Percentiles rank a stretch among this genome's conserved stretches.
Evolutionary conservation across 2,888 invertebrate genomes (phyloP).

Genomic region (Melieria picta): DNA sequence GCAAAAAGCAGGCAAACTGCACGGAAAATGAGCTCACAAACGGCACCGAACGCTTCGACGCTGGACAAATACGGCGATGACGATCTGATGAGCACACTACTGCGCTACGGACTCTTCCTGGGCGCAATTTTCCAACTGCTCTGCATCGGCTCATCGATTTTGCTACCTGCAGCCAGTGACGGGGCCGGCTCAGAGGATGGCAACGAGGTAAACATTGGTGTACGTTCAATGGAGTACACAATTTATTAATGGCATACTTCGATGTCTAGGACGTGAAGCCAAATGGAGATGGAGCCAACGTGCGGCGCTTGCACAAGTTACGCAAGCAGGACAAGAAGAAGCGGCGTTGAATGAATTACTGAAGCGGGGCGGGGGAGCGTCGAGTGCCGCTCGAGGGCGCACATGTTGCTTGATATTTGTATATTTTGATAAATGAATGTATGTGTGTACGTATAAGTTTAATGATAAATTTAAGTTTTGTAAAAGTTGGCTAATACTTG

Average conservation of each 20-base stretch:
- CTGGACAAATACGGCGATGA: slow-evolving; percentile 66
- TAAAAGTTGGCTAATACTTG: no score
- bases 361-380: no score
- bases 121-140: slow-evolving; percentile 89
- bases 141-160: slow-evolving; percentile 84
- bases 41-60: slow-evolving; percentile 40
- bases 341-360: slow-evolving; percentile 51
- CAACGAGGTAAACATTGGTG: slow-evolving; percentile 41
- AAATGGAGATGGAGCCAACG: slow-evolving; percentile 45
- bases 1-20: no score
- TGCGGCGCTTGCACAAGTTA: slow-evolving; percentile 60
- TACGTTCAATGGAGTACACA: neutral
- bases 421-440: neutral
- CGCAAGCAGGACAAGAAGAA: slow-evolving; percentile 63
- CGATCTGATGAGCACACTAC: slow-evolving; percentile 77
- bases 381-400: no score
- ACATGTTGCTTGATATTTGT: no score
- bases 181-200: slow-evolving; percentile 48
- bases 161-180: slow-evolving; percentile 72
- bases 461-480: no score
- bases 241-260: slow-evolving; percentile 1
- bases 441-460: neutral
- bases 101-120: slow-evolving; percentile 83
- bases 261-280: slow-evolving; percentile 47
- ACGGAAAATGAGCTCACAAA: slow-evolving; percentile 11